These are phyloP conservation scores for human DNA, from an alignment of 2,113 vertebrate genomes.

Conservation along the genomic window GRCh38 chr7:7569001-7569500, in stretches of 20 bases:
- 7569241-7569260: neutral
- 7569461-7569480: neutral
- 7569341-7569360: neutral
- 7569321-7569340: neutral
- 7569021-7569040: neutral
- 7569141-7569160: neutral
- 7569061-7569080: neutral
- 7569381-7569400: neutral
- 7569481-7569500: neutral
- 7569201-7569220: slow-evolving; percentile 11
- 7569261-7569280: slow-evolving; percentile 18
- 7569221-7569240: neutral
- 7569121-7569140: neutral
- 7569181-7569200: neutral
- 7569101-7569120: neutral
- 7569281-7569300: neutral
- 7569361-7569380: neutral
- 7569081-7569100: slow-evolving; percentile 8
- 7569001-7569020: neutral
- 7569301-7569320: neutral
- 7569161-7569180: neutral
- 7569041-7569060: neutral
- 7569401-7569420: neutral
- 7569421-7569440: neutral
- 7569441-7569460: neutral